Percentiles rank a stretch among this genome's conserved stretches.
Evolutionary conservation across 2,797 vertebrate genomes (phyloP).

Genomic region (Remorina albescens): DNA sequence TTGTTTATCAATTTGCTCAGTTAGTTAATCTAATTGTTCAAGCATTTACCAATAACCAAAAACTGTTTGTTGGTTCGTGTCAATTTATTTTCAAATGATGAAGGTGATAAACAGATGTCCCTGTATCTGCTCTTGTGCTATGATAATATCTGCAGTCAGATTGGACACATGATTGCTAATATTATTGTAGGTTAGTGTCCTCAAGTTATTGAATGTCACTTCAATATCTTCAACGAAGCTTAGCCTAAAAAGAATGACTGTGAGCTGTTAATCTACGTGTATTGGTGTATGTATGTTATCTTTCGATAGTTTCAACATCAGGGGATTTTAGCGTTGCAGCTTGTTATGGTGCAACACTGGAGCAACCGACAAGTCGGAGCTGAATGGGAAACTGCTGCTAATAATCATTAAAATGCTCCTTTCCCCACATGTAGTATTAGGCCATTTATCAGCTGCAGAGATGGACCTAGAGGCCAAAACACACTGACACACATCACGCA

Average conservation of each 20-base stretch:
- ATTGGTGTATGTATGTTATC: slow-evolving; percentile 17
- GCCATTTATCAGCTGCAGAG: slow-evolving; percentile 66
- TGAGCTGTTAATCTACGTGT: slow-evolving; percentile 28
- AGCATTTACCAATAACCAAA: neutral
- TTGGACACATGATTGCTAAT: slow-evolving; percentile 1
- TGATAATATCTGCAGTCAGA: neutral
- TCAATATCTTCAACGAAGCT: slow-evolving; percentile 6
- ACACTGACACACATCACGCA: slow-evolving; percentile 55
- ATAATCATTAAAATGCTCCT: slow-evolving; percentile 70
- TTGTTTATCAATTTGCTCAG: too few relatives aligned
- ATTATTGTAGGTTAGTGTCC: slow-evolving; percentile 3
- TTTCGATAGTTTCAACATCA: slow-evolving; percentile 56
- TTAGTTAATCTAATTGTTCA: neutral
- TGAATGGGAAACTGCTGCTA: slow-evolving; percentile 71
- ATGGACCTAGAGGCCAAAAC: slow-evolving; percentile 58
- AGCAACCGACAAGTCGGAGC: slow-evolving; percentile 66
- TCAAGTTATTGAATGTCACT: slow-evolving; percentile 43
- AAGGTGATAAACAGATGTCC: neutral
- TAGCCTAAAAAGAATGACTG: slow-evolving; percentile 27
- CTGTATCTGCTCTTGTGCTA: neutral
- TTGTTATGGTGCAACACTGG: slow-evolving; percentile 76
- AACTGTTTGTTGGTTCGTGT: neutral
- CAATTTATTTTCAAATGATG: neutral
- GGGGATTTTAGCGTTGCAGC: slow-evolving; percentile 55
- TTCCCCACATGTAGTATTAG: slow-evolving; percentile 63